phyloP scores from a whole-genome alignment of 1,140 invertebrate genomes.

The Trichonephila inaurata region DNA sequence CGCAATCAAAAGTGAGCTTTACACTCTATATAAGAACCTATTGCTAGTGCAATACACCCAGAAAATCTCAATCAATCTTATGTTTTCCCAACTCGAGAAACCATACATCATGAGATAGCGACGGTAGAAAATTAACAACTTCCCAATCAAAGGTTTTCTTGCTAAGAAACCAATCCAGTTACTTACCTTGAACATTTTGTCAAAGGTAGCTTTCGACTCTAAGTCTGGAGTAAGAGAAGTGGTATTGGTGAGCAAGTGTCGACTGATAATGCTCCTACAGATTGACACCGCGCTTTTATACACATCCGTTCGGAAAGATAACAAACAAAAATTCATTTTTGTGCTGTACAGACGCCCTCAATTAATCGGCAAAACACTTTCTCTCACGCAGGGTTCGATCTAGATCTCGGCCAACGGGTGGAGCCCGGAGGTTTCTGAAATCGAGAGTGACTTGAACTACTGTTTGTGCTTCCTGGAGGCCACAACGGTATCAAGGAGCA shows the following conservation, averaged over 20 bases:
- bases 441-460: constrained; percentile 22
- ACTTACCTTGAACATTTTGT: constrained; percentile 64
- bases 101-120: background rate
- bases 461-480: constrained; percentile 1
- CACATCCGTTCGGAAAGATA: background rate
- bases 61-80: background rate
- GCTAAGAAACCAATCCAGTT: background rate
- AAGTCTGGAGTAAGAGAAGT: background rate
- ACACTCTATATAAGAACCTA: too few relatives aligned
- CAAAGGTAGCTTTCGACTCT: background rate
- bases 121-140: background rate
- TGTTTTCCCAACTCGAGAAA: background rate
- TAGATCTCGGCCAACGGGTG: constrained; percentile 63
- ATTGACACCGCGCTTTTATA: constrained; percentile 37
- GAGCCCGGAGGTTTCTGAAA: constrained; percentile 4
- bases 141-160: background rate
- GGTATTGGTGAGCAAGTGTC: background rate
- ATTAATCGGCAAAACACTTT: constrained; percentile 49
- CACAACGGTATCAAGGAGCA: background rate
- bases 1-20: too few relatives aligned
- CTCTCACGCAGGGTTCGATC: constrained; percentile 47
- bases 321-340: background rate
- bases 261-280: constrained; percentile 1
- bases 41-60: too few relatives aligned
- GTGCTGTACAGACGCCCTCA: constrained; percentile 50